phyloP scores from a whole-genome alignment of 2,113 vertebrate genomes.

The Elachura formosa region DNA sequence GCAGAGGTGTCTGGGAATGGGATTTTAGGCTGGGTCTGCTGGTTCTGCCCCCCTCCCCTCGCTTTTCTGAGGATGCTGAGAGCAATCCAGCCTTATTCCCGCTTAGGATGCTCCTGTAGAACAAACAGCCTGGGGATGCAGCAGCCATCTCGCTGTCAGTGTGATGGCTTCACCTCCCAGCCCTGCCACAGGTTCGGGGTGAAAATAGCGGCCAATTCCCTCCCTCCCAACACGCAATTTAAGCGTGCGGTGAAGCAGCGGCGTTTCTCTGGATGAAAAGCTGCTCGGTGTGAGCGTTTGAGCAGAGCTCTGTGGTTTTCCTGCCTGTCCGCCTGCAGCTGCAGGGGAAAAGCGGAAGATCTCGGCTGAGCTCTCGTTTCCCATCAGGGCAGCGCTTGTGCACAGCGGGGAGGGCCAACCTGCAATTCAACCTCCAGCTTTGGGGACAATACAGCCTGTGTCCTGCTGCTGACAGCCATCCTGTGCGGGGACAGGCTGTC shows the following conservation, averaged over 20 bases:
- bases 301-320: background rate
- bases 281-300: background rate
- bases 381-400: background rate
- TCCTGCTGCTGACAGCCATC: background rate
- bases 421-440: background rate
- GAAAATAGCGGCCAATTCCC: background rate
- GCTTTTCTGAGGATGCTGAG: background rate
- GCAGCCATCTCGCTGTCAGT: background rate
- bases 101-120: background rate
- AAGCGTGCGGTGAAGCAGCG: background rate
- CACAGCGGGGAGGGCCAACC: background rate
- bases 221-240: background rate
- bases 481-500: constrained; percentile 14
- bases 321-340: background rate
- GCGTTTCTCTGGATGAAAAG: background rate
- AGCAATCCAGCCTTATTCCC: background rate
- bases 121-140: background rate
- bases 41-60: background rate
- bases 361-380: background rate
- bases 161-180: background rate
- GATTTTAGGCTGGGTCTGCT: fast-evolving
- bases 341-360: background rate
- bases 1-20: background rate
- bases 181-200: background rate
- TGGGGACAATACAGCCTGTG: background rate